phyloP scores from a whole-genome alignment of 2,888 invertebrate genomes.

The Oscheius sp. region DNA sequence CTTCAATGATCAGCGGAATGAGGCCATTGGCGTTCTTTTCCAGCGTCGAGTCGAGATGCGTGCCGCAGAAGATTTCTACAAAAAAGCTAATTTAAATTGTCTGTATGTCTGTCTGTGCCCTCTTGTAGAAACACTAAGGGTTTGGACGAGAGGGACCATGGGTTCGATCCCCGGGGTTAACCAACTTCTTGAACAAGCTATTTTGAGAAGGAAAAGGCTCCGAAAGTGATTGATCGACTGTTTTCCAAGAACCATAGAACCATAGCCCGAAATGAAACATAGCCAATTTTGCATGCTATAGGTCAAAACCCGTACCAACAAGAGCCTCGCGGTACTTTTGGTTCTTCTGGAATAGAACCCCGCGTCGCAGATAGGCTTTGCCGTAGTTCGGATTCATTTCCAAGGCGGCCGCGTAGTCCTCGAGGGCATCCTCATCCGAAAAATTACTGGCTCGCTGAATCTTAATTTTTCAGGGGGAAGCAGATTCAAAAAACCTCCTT shows the following conservation, averaged over 20 bases:
- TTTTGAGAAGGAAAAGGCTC: too few species aligned
- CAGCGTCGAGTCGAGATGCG: slow-evolving; percentile 31
- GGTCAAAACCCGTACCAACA: slow-evolving; percentile 17
- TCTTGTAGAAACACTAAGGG: too few species aligned
- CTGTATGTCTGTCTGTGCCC: too few species aligned
- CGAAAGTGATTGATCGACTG: too few species aligned
- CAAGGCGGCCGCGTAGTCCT: slow-evolving; percentile 41
- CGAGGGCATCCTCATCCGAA: slow-evolving; percentile 34
- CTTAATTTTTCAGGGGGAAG: not conserved
- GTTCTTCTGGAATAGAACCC: slow-evolving; percentile 21
- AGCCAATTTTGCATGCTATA: not conserved
- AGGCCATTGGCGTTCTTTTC: slow-evolving; percentile 28
- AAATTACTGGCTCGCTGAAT: slow-evolving; percentile 19
- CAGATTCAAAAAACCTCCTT: slow-evolving; percentile 35
- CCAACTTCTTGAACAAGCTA: too few species aligned
- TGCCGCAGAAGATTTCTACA: slow-evolving; percentile 39
- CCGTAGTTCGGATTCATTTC: slow-evolving; percentile 74
- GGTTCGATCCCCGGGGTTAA: too few species aligned
- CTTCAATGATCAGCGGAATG: slow-evolving; percentile 26
- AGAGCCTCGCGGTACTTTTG: slow-evolving; percentile 31
- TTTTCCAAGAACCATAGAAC: not conserved
- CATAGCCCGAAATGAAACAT: not conserved
- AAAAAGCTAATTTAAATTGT: not conserved
- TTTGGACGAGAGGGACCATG: too few species aligned
- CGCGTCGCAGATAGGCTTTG: slow-evolving; percentile 73